Percentiles rank a stretch among this genome's conserved stretches.
These are phyloP conservation scores for Actinemys pallida DNA, from an alignment of 2,113 vertebrate genomes.

Conservation along the genomic window DNA sequence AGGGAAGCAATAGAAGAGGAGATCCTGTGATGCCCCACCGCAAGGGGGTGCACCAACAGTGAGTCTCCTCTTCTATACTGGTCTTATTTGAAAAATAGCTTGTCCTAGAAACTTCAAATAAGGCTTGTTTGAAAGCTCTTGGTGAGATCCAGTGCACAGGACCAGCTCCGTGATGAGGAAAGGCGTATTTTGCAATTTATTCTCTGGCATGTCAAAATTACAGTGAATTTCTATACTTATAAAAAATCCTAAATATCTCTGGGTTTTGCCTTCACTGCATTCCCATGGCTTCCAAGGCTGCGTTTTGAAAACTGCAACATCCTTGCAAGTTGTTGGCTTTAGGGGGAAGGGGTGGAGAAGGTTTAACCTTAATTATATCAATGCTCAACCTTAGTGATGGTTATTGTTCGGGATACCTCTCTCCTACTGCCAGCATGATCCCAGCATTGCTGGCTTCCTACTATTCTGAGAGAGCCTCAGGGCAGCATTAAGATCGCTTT, in stretches of 20 bases:
- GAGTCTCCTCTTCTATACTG: background rate
- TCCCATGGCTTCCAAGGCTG: background rate
- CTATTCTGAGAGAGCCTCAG: background rate
- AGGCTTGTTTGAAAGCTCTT: fast-evolving
- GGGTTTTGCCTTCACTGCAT: background rate
- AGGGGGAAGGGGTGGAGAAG: background rate
- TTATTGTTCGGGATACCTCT: background rate
- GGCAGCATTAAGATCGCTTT: background rate
- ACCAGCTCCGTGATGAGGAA: background rate
- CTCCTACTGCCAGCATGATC: background rate
- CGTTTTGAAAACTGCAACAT: background rate
- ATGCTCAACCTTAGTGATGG: background rate
- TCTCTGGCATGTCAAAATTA: background rate
- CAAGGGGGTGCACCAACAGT: background rate
- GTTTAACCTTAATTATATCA: background rate
- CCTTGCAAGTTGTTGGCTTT: background rate
- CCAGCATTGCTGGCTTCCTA: background rate
- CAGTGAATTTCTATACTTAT: background rate
- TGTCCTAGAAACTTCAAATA: background rate
- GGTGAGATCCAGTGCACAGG: background rate
- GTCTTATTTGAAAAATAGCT: background rate
- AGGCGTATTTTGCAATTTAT: background rate
- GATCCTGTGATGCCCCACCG: background rate
- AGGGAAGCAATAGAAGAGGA: background rate
- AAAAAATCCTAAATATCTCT: background rate